These are phyloP conservation scores for Leuciscus idus DNA, from an alignment of 2,113 vertebrate genomes.

Conservation along the genomic window DNA sequence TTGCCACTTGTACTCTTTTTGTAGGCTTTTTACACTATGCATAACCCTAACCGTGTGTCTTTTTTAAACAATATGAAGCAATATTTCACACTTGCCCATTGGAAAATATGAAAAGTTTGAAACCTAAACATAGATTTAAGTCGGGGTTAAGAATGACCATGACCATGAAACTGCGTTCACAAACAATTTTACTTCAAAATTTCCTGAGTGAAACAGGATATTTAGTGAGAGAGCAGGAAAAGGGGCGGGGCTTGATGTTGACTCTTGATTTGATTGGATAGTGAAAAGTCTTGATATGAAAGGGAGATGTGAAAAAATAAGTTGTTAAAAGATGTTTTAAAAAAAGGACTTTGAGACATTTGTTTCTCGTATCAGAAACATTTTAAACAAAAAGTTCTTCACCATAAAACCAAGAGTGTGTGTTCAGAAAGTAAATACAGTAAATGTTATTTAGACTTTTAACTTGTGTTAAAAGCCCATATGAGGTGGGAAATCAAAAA, in stretches of 20 bases:
- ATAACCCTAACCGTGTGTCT: neutral
- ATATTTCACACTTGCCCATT: neutral
- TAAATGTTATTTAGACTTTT: neutral
- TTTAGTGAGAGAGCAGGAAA: neutral
- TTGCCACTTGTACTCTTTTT: too few relatives aligned
- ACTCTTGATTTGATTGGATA: neutral
- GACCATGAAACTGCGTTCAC: neutral
- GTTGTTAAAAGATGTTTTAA: too few relatives aligned
- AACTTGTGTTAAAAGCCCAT: constrained; percentile 49
- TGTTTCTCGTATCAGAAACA: neutral
- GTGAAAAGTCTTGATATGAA: neutral
- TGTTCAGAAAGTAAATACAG: neutral
- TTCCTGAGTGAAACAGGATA: neutral
- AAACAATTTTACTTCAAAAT: neutral
- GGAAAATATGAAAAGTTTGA: neutral
- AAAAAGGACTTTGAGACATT: neutral
- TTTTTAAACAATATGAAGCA: neutral
- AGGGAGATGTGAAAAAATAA: neutral
- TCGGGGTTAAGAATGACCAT: neutral
- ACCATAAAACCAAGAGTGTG: neutral
- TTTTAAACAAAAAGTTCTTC: neutral
- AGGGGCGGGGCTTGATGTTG: neutral
- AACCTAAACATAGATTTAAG: neutral
- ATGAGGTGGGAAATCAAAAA: constrained; percentile 11
- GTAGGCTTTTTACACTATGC: too few relatives aligned